Conservation (phyloP, 2,797 vertebrate species). For the Staurois parvus region DNA sequence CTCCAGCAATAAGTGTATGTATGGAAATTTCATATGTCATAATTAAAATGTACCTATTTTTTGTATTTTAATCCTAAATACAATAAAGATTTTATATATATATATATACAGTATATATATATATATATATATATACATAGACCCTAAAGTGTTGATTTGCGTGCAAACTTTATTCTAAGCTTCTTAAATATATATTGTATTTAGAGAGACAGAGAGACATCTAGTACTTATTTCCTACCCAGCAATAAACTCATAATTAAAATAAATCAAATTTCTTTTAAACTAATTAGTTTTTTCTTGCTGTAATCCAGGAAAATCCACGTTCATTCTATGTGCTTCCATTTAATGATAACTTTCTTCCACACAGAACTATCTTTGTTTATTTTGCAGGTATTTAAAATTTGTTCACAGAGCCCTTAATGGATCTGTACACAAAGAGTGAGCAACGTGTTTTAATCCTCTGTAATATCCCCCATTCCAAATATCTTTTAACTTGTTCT, state of each 20-base stretch:
- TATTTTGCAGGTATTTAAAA: constrained; percentile 35
- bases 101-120: no score
- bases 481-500: constrained; percentile 32
- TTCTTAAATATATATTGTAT: no score
- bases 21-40: no score
- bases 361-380: constrained; percentile 38
- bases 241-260: not conserved
- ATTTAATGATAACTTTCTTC: constrained; percentile 29
- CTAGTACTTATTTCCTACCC: not conserved
- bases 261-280: constrained; percentile 24
- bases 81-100: no score
- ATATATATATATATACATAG: no score
- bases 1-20: no score
- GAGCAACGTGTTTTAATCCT: constrained; percentile 40
- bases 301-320: constrained; percentile 37
- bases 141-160: no score
- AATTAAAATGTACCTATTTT: no score
- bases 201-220: no score
- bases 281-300: constrained; percentile 40
- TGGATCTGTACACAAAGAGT: constrained; percentile 43
- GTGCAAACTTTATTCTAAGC: no score
- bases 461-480: constrained; percentile 32
- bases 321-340: constrained; percentile 20
- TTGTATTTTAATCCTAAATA: no score
- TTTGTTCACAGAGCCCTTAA: constrained; percentile 32